A percentile compares a stretch with the other conserved stretches of the same genome.
Evolutionary conservation across 2,797 vertebrate genomes (phyloP).

Genomic region (Coreius guichenoti): DNA sequence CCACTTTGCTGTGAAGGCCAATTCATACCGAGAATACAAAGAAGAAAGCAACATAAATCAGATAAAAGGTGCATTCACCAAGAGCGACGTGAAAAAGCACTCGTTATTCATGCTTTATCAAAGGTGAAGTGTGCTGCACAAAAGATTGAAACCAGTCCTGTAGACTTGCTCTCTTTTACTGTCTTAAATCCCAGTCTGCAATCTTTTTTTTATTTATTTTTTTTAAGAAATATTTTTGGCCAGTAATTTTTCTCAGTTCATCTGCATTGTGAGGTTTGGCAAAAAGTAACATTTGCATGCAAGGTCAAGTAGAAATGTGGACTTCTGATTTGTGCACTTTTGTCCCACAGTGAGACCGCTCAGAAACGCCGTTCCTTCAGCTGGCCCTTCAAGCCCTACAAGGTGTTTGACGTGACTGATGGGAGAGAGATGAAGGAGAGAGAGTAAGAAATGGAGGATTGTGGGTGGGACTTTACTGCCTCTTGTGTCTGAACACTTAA

Average conservation of each 20-base stretch:
- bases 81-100: background rate
- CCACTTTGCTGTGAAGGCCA: background rate
- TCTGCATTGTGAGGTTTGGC: background rate
- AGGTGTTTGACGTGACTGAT: conserved; percentile 85
- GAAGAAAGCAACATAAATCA: background rate
- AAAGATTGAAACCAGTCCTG: background rate
- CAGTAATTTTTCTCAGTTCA: background rate
- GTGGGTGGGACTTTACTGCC: background rate
- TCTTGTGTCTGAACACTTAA: background rate
- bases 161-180: background rate
- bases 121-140: no score
- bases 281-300: background rate
- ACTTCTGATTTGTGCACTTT: background rate
- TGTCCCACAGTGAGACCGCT: conserved; percentile 72
- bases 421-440: conserved; percentile 79
- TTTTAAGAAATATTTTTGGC: background rate
- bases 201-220: background rate
- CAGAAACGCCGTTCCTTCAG: conserved; percentile 74
- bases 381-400: conserved; percentile 86
- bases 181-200: background rate
- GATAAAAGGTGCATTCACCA: background rate
- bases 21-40: background rate
- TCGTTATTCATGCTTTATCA: background rate
- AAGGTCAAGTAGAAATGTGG: background rate
- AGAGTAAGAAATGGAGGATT: conserved; percentile 75